Evolutionary conservation across 2,888 invertebrate species (phyloP), one percentile per base, ranked within the genome.

Genomic region (Torymus tubicola): DNA sequence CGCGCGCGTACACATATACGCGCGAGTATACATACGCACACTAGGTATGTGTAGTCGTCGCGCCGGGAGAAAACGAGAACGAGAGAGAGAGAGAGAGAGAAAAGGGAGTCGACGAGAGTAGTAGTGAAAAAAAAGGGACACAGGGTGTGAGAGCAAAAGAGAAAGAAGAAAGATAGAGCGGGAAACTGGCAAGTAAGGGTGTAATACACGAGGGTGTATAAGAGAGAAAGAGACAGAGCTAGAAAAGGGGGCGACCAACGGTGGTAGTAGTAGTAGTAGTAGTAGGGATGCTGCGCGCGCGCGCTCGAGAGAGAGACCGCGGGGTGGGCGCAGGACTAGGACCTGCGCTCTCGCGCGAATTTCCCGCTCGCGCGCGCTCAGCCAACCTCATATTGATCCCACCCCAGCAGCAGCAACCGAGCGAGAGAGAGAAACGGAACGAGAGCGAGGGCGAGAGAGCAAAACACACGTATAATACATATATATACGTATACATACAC

Each of bases 321-420:
- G 42, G 42, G 42, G 42, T 42, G 42, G 42, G 71, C 58, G 0
- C 68, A 63, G 78, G 75, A 65, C 58, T 71, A 88, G 88, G 89
- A 90, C 88, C 89, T 90, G 90, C 90, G 90, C 90, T 90, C 90
- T 90, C 90, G 90, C 90, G 90, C 90, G 87, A 90, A 89, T 90
- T 90, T 90, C 89, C 90, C 90, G 31, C 42, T 42, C 42, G 89
- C 90, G 88, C 90, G 89, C 89, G 89, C 89, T 89, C 88, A 88
- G 86, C 88, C 88, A 89, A 89, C 89, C 90, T 90, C 89, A 90
- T 90, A 90, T 90, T 90, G 90, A 90, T 90, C 90, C 89, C 90
- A 89, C 89, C 89, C 89, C 87, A 86, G 83, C 42, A 42, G 42
- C 42, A 42, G 42, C 42, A 42, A 8, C 42, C 42, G 42, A 42